Percentiles rank a stretch among this genome's conserved stretches.
phyloP scores from a whole-genome alignment of 1,140 invertebrate species.

The Ips typographus region DNA sequence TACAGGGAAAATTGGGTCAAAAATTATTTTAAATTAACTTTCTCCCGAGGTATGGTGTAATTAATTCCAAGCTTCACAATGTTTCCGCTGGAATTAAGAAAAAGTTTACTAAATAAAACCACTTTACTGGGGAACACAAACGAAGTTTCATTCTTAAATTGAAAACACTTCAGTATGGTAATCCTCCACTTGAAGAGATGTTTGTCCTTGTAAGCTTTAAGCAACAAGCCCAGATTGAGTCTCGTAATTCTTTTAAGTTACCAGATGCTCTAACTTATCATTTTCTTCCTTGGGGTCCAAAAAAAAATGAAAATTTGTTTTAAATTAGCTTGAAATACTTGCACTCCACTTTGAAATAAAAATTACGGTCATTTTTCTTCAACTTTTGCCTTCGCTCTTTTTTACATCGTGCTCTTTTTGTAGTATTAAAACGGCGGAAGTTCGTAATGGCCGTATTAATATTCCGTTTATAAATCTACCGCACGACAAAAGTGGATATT shows the following conservation, averaged over 20 bases:
- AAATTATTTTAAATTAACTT: conserved; percentile 1
- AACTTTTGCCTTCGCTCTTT: conserved; percentile 3
- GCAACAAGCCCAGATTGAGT: background rate
- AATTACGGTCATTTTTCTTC: conserved; percentile 15
- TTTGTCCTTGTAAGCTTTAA: background rate
- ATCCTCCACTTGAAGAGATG: background rate
- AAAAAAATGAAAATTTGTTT: conserved; percentile 9
- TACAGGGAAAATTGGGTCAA: background rate
- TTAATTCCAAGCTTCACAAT: background rate
- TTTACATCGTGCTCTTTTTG: background rate
- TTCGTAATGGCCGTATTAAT: conserved; percentile 16
- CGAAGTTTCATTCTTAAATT: too few species aligned
- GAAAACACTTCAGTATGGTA: background rate
- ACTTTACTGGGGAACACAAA: too few species aligned
- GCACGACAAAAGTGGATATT: conserved; percentile 2
- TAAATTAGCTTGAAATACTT: conserved; percentile 7
- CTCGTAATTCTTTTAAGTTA: background rate
- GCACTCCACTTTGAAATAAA: background rate
- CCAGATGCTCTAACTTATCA: background rate
- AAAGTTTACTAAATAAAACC: background rate
- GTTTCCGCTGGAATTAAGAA: background rate
- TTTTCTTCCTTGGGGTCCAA: background rate
- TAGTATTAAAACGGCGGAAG: conserved; percentile 13
- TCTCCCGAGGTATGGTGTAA: background rate
- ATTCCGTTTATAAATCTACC: conserved; percentile 9